Evolutionary conservation across 2,888 invertebrate genomes (phyloP), one percentile per base, ranked within the genome.

Genomic region (Andrena fulva): DNA sequence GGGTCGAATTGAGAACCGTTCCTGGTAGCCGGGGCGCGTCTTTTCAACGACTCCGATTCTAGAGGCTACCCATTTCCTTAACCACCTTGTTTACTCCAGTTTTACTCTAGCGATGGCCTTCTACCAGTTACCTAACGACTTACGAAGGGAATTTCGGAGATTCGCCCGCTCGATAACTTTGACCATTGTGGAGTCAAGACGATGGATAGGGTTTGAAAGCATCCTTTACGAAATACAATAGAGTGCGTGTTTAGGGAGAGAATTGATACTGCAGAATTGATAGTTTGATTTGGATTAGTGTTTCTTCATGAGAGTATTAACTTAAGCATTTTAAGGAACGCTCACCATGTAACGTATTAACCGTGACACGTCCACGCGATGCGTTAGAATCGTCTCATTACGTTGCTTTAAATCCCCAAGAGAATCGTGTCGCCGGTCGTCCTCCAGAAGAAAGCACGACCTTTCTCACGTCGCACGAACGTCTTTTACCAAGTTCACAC

Each of bases 311-410:
- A 42, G 16, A 16, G 16, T 16, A 12, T 42, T 42, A 5, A 4
- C 42, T 42, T 42, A 42, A 4, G 42, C 12, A 56, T 27, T 27
- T 27, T 27, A 64, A 2, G 10, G 2, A 54, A 35, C 62, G 82
- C 88, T 89, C 79, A 89, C 88, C 88, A 76, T 89, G 85, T 69
- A 77, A 77, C 82, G 79, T 62, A 74, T 84, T 79, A 87, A 84
- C 74, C 87, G 80, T 84, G 80, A 67, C 77, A 77, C 79, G 77
- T 77, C 72, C 70, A 56, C 62, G 42, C 42, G 68, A 72, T 59
- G 20, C 75, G 59, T 87, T 69, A 88, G 69, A 33, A 60, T 27
- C 85, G 89, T 88, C 77, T 89, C 88, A 88, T 88, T 84, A 85
- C 87, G 80, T 83, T 48, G 81, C 59, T 73, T 85, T 85, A 72